Base-by-base conservation (phyloP, 2,888 invertebrate genomes). In the Ametastegia equiseti region DNA sequence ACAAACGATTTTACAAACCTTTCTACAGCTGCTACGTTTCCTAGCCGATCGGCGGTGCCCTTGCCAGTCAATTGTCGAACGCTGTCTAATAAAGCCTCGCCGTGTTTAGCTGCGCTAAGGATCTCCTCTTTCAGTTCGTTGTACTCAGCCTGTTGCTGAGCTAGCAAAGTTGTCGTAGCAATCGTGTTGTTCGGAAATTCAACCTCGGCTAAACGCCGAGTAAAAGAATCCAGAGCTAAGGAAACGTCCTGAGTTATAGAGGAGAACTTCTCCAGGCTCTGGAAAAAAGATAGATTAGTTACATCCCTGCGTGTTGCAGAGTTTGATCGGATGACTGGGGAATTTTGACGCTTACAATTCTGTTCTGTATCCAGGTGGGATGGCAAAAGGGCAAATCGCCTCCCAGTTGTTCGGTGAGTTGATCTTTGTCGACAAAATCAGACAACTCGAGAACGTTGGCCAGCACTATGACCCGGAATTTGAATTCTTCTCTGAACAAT, bases 201-300 rank as follows among this genome's bases (percentile, higher is more conserved):
- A 86, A 95, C 96, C 92, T 98, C 98, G 86, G 97, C 96, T 86
- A 98, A 95, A 86, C 96, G 95, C 89, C 96, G 95, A 87, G 98
- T 98, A 90, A 98, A 97, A 84, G 95, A 95, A 89, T 97, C 97
- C 88, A 99, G 93, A 86, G 96, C 96, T 84, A 95, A 94, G 27
- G 98, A 98, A 81, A 98, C 97, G 89, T 97, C 96, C 90, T 97
- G 97, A 85, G 98, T 98, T 90, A 98, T 94, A 73, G 95, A 95
- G 63, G 98, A 98, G 93, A 99, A 98, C 91, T 98, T 97, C 92
- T 99, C 99, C 89, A 99, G 94, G 78, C 97, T 97, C 98, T 98
- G 92, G 71, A 93, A 93, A 47, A 45, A 45, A 11, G n/a, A 1
- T 13, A 13, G 45, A 6, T 83, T 75, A 45, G n/a, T 71, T 45